Conservation (phyloP, 2,888 invertebrate species). For the Nephrotoma flavescens region DNA sequence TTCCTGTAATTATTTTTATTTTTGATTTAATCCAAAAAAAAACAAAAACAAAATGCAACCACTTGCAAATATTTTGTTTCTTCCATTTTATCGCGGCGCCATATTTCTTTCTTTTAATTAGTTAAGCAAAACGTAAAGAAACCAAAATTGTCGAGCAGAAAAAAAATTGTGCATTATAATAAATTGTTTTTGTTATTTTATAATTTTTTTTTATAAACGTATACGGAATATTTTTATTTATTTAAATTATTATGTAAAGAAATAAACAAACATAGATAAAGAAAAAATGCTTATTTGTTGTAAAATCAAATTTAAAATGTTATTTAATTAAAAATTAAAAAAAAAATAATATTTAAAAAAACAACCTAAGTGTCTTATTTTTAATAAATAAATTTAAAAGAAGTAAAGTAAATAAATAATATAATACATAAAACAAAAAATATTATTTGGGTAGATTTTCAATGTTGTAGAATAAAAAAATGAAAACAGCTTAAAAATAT, state of each 20-base stretch:
- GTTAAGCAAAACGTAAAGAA: background rate
- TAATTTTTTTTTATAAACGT: background rate
- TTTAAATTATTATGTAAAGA: background rate
- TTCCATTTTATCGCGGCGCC: background rate
- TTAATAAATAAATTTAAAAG: slow-evolving; percentile 1
- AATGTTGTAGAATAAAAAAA: background rate
- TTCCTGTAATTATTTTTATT: background rate
- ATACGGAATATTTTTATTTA: background rate
- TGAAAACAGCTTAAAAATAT: background rate
- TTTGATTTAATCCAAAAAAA: background rate
- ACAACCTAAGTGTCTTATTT: slow-evolving; percentile 4
- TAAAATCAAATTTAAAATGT: background rate
- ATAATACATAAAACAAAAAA: background rate
- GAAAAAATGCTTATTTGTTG: background rate
- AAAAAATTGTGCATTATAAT: background rate
- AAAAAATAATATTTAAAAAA: background rate
- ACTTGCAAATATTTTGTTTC: background rate
- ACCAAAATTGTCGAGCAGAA: background rate
- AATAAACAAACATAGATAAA: background rate
- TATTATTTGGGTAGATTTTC: background rate
- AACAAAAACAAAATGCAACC: background rate
- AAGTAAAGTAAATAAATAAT: background rate
- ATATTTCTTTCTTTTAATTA: background rate
- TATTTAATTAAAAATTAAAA: background rate
- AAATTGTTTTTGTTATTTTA: background rate